Evolutionary conservation across 2,888 invertebrate species (phyloP), one percentile per base, ranked within the genome.

Genomic region (Eupithecia inturbata): DNA sequence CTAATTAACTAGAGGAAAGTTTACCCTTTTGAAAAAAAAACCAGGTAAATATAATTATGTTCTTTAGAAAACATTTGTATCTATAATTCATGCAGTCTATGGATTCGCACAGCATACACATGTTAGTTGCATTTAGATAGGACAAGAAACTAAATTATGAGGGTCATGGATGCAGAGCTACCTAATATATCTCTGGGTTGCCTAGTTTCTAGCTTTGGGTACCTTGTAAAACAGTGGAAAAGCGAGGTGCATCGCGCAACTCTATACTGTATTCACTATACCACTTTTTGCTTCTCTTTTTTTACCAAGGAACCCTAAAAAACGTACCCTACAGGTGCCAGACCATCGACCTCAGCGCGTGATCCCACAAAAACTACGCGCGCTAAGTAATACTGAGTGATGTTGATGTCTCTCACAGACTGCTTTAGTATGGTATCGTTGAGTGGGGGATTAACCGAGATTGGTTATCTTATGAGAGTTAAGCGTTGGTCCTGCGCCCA

Each of bases 251-350:
- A 60, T 36, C 16, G 49, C n/a, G n/a, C 2, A 49, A 10, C n/a
- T 53, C 12, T 53, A 22, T 22, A 53, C n/a, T 53, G 12, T 10
- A 22, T 53, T 10, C 22, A 49, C 9, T 10, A 19, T 63, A 53
- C 69, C 31, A 57, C 28, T 66, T 57, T 49, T 31, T 73, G 67
- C 41, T 71, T 73, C 57, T 76, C 82, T 82, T 89, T 91, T 91
- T 91, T 72, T 90, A 88, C 49, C n/a, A 39, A n/a, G 76, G 80
- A 77, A 77, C 80, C 71, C 78, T 75, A 82, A 84, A 83, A 80
- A 80, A 77, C 77, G 75, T 79, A 80, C 80, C 80, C 82, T 83
- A 85, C 85, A 85, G 83, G 85, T 85, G 85, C 81, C 63, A 69
- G 84, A 79, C 75, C 82, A 73, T 75, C 79, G 83, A 83, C 80